phyloP scores from a whole-genome alignment of 2,797 vertebrate species.

The Gambelia wislizenii region DNA sequence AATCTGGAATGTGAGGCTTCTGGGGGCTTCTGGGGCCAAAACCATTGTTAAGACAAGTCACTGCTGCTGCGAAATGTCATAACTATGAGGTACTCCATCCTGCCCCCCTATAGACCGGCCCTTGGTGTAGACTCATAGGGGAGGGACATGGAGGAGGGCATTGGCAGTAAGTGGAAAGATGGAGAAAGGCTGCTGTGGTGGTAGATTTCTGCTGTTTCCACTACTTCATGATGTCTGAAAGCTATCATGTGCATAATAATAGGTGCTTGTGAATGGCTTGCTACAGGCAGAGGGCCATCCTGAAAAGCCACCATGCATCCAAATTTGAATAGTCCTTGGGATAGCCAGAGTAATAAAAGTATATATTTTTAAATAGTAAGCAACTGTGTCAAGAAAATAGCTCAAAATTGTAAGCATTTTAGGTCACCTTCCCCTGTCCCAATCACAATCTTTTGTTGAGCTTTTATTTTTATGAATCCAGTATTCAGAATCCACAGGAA shows the following conservation, averaged over 20 bases:
- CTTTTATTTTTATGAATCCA: slow-evolving; percentile 76
- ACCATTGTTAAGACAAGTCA: too few species aligned
- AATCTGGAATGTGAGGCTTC: too few species aligned
- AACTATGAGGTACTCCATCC: too few species aligned
- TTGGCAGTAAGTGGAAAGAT: too few species aligned
- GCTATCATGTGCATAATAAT: not conserved
- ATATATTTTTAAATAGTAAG: slow-evolving; percentile 52
- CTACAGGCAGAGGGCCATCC: not conserved
- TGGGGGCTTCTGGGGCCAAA: too few species aligned
- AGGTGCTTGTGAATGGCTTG: too few species aligned
- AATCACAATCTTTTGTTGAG: slow-evolving; percentile 67
- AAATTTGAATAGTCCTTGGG: not conserved
- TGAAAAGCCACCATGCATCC: not conserved
- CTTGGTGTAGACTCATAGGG: too few species aligned
- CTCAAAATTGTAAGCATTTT: slow-evolving; percentile 65
- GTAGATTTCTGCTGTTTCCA: not conserved
- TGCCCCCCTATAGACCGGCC: too few species aligned
- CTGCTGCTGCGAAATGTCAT: too few species aligned
- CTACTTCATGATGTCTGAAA: not conserved
- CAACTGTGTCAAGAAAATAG: slow-evolving; percentile 33
- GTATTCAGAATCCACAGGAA: slow-evolving; percentile 77
- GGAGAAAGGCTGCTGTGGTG: too few species aligned
- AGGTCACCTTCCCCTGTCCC: slow-evolving; percentile 58
- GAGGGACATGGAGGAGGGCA: too few species aligned
- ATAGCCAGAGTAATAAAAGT: not conserved